Percentiles rank a stretch among this genome's conserved stretches.
These are phyloP conservation scores for Rissa tridactyla DNA, from an alignment of 2,113 vertebrate genomes.

Conservation along the genomic window DNA sequence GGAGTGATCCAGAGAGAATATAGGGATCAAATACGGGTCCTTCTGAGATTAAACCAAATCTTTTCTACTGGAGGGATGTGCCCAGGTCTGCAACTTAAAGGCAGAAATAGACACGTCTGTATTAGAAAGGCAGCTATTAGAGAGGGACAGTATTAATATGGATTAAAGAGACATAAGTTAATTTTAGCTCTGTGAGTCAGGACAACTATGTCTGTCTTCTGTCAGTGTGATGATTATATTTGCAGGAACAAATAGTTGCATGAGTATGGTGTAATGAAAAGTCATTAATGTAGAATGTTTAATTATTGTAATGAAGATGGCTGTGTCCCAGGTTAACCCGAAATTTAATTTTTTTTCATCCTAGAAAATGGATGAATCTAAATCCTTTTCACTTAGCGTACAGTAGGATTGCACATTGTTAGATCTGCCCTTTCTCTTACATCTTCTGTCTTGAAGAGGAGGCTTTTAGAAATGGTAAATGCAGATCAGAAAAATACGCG, in stretches of 20 bases:
- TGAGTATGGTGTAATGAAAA: background rate
- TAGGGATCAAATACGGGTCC: rapidly evolving
- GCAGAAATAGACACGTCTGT: background rate
- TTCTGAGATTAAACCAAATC: background rate
- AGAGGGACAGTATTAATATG: background rate
- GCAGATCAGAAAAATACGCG: background rate
- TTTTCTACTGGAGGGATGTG: background rate
- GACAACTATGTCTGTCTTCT: background rate
- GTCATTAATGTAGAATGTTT: background rate
- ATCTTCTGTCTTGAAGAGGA: background rate
- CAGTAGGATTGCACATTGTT: background rate
- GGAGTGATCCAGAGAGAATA: background rate
- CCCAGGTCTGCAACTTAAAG: background rate
- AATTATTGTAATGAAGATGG: background rate
- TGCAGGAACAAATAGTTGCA: background rate
- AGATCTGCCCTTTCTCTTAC: background rate
- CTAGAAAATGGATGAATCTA: background rate
- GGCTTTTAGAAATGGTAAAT: background rate
- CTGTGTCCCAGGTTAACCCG: background rate
- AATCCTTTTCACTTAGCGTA: background rate
- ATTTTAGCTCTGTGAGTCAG: background rate
- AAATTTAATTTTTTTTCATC: background rate
- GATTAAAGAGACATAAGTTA: background rate
- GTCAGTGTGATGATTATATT: background rate
- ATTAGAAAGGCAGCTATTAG: background rate